Evolutionary conservation across 2,113 vertebrate genomes (phyloP), one percentile per base, ranked within the genome.

Genomic region (Atlantisia rogersi): DNA sequence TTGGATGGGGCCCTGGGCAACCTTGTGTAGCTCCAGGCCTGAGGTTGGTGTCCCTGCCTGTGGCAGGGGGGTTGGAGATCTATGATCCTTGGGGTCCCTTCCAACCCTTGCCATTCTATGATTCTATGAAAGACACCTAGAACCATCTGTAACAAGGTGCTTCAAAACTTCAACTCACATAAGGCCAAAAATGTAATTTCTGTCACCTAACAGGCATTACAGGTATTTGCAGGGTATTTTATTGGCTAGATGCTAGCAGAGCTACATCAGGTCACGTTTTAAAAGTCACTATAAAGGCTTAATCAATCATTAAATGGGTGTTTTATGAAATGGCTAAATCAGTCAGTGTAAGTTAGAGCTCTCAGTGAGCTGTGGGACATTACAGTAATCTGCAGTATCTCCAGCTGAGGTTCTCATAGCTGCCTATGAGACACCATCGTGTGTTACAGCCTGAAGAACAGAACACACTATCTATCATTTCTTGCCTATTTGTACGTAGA

Each of bases 241-340:
- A 96, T 88, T 86, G 95, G 55, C 71, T 39, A 8, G 85, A 78
- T 83, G 42, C 85, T 96, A 90, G 90, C 46, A 29, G 63, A 86
- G 56, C 80, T 90, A 69, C 16, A 83, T 19, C 63, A 80, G 79
- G 79, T 83, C 71, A 59, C 46, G 15, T 42, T 93, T 86, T 86
- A n/a, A 6, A 92, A 94, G 71, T 95, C 70, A 29, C 82, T 84
- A 81, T 62, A 95, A 93, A 90, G 52, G 64, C 24, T 94, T 88
- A 83, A 90, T 88, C 82, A 70, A 64, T 96, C 95, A 86, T 86
- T 89, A 91, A 88, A 78, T 24, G 82, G 83, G 77, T 78, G 73
- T 80, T 93, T 79, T 84, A 65, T 78, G 53, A 93, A 96, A 92
- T 40, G 65, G 86, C 37, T 83, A 74, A 71, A 96, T 94, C 73